phyloP scores from a whole-genome alignment of 64 coral and sea anemone species.

The Montipora foliosa region DNA sequence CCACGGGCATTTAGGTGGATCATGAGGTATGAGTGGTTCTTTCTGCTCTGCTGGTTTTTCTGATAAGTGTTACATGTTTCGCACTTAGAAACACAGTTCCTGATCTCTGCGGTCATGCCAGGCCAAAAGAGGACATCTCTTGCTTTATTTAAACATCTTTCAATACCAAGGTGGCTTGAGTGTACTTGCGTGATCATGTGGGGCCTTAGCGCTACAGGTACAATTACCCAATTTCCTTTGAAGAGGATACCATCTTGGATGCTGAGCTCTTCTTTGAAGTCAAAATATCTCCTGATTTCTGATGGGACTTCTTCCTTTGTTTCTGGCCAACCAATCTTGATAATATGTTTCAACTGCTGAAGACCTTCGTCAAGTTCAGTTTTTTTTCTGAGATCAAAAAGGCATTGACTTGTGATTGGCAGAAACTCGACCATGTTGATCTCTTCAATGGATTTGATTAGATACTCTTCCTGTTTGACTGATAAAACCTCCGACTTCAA shows the following conservation, averaged over 20 bases:
- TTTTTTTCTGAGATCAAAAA: neutral
- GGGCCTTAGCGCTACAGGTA: conserved; percentile 4
- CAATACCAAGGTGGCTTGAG: conserved; percentile 56
- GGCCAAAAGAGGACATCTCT: conserved; percentile 59
- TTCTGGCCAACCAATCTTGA: neutral
- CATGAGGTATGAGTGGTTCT: conserved; percentile 34
- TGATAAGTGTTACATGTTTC: conserved; percentile 38
- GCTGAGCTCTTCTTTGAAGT: conserved; percentile 48
- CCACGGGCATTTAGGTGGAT: conserved; percentile 40
- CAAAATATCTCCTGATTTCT: conserved; percentile 20
- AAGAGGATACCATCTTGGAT: conserved; percentile 44
- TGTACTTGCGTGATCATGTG: conserved; percentile 34
- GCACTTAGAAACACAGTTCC: neutral
- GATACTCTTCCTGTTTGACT: neutral
- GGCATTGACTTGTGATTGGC: conserved; percentile 12
- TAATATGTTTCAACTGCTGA: conserved; percentile 2
- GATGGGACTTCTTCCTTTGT: conserved; percentile 18
- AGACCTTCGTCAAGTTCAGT: conserved; percentile 1
- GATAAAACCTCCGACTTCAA: neutral
- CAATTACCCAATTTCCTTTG: neutral
- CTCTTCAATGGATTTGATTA: conserved; percentile 33
- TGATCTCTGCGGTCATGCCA: conserved; percentile 7
- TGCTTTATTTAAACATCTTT: neutral
- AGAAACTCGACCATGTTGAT: conserved; percentile 39
- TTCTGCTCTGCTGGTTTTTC: conserved; percentile 61